Base-by-base conservation (phyloP, 2,113 vertebrate genomes). In the Microtus montanus region DNA sequence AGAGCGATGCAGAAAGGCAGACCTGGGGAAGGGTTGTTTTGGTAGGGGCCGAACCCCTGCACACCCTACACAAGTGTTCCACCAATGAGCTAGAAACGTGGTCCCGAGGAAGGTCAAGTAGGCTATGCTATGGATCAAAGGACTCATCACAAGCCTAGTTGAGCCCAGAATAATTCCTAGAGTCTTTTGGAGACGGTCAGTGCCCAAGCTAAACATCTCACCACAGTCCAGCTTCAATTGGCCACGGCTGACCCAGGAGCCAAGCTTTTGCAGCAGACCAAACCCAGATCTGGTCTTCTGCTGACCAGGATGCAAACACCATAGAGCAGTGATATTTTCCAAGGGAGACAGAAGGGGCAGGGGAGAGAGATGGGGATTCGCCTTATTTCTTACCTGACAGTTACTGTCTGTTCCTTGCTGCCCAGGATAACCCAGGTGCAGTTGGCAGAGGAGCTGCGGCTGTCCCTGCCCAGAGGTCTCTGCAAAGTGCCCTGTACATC, bases 361-460 rank as follows among this genome's bases (percentile, higher is more conserved):
- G 11, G 9, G 20, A 89, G 80, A 87, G 84, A 66, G 78, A 70
- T 0, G 30, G 17, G 33, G 35, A n/a, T 35, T 35, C n/a, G 78
- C n/a, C 11, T 10, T 6, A 28, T 68, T 85, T 87, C 96, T 98
- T 68, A 98, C 98, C 97, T 97, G 93, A 98, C n/a, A 0, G 96
- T 97, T 58, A 98, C 93, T 1, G 96, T 96, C 63, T 98, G 97
- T 38, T 98, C 96, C 22, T 91, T 96, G 68, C 89, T 97, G 44
- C 96, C 95, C 75, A 94, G 71, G 78, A 98, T 98, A 33, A 97
- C 85, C 98, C 98, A 98, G 75, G 91, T 97, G 78, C 98, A 98
- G 93, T 95, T 97, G 74, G 89, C 83, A 22, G 97, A 95, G 24
- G 26, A 73, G n/a, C 7, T 70, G 11, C 30, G 95, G 84, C 93